phyloP scores from a whole-genome alignment of 2,888 invertebrate genomes.

The Pseudococcus longispinus region DNA sequence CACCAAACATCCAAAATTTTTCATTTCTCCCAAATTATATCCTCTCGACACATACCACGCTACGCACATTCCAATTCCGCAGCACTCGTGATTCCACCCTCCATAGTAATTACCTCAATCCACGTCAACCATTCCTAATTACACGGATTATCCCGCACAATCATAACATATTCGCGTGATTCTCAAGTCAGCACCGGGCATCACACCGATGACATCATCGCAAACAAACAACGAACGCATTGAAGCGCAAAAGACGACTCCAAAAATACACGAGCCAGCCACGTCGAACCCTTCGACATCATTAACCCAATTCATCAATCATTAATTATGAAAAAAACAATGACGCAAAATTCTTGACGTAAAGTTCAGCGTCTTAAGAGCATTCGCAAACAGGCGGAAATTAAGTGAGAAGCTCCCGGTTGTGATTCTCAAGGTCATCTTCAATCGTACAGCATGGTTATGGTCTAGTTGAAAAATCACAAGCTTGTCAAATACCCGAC shows the following conservation, averaged over 20 bases:
- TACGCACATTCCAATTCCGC: too few species aligned
- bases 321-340: not conserved
- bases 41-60: not conserved
- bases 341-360: not conserved
- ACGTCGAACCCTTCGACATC: not conserved
- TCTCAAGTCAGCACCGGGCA: not conserved
- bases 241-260: not conserved
- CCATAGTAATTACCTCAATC: not conserved
- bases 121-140: not conserved
- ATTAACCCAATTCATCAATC: slow-evolving; percentile 17
- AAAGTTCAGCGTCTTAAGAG: not conserved
- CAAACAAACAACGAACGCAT: not conserved
- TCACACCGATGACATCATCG: not conserved
- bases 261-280: not conserved
- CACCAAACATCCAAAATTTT: too few species aligned
- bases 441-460: not conserved
- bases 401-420: not conserved
- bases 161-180: not conserved
- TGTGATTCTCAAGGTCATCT: not conserved
- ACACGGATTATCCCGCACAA: not conserved
- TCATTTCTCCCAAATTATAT: not conserved
- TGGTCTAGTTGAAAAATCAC: not conserved
- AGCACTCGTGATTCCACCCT: too few species aligned
- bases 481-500: not conserved
- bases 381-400: not conserved